These are phyloP conservation scores for Aricia agestis DNA, from an alignment of 1,140 invertebrate genomes.

Conservation along the genomic window DNA sequence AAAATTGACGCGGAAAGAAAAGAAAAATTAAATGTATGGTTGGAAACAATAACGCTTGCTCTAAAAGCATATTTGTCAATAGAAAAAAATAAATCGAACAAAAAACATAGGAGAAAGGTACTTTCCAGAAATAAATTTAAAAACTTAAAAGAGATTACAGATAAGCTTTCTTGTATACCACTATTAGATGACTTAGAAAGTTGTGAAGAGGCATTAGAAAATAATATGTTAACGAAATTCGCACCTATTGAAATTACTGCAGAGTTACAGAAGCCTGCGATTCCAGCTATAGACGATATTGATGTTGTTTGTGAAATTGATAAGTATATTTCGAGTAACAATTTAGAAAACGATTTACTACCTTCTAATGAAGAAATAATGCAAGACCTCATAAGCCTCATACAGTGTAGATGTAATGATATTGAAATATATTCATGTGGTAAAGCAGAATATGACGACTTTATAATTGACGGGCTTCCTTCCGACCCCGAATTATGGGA, in stretches of 20 bases:
- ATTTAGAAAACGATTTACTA: conserved; percentile 57
- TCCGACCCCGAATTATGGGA: conserved; percentile 68
- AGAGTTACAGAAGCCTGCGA: conserved; percentile 41
- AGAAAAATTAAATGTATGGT: conserved; percentile 47
- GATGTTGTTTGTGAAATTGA: conserved; percentile 56
- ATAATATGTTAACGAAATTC: conserved; percentile 42
- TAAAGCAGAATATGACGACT: conserved; percentile 65
- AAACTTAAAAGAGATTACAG: conserved; percentile 32
- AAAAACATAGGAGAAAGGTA: not conserved
- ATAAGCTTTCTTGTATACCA: conserved; percentile 43
- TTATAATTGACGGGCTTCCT: conserved; percentile 78
- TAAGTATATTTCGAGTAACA: conserved; percentile 53
- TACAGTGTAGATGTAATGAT: conserved; percentile 51
- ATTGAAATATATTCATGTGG: conserved; percentile 33
- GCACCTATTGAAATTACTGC: conserved; percentile 44
- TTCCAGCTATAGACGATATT: conserved; percentile 52
- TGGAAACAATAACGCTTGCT: conserved; percentile 27
- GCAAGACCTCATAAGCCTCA: conserved; percentile 53
- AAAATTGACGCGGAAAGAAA: conserved; percentile 43
- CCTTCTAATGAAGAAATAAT: conserved; percentile 53
- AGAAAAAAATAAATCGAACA: conserved; percentile 28
- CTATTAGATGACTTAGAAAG: conserved; percentile 44
- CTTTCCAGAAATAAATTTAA: not conserved
- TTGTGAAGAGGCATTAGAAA: conserved; percentile 38
- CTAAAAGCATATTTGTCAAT: conserved; percentile 44